phyloP scores from a whole-genome alignment of 2,888 invertebrate species.

The Ophioninae sp. region DNA sequence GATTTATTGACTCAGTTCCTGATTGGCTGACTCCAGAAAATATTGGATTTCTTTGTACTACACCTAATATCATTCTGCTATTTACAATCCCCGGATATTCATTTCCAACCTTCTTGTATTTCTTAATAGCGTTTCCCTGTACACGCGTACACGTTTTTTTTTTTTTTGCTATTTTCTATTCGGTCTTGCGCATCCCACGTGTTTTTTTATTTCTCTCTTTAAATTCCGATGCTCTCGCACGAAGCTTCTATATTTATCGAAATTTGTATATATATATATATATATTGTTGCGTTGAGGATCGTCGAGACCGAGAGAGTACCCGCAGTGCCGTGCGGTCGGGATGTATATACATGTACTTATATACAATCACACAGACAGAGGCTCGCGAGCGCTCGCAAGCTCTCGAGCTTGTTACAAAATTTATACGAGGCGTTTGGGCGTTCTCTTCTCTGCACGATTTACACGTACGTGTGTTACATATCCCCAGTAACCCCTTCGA shows the following conservation, averaged over 20 bases:
- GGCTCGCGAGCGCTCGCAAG: slow-evolving; percentile 22
- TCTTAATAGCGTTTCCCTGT: too few species aligned
- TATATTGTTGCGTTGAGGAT: slow-evolving; percentile 5
- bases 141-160: too few species aligned
- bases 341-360: slow-evolving; percentile 4
- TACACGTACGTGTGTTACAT: slow-evolving; percentile 27
- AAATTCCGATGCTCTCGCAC: slow-evolving; percentile 29
- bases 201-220: slow-evolving; percentile 53
- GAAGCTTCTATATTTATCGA: slow-evolving; percentile 31
- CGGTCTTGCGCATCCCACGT: neutral
- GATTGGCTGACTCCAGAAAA: too few species aligned
- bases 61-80: too few species aligned
- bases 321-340: neutral
- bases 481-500: slow-evolving; percentile 34
- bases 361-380: neutral
- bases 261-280: neutral
- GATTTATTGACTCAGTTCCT: too few species aligned
- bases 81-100: too few species aligned
- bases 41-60: too few species aligned
- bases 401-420: slow-evolving; percentile 53
- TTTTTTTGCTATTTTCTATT: too few species aligned
- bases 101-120: too few species aligned
- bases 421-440: slow-evolving; percentile 50
- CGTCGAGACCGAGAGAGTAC: slow-evolving; percentile 4
- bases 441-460: slow-evolving; percentile 26